Base-by-base conservation (phyloP, 2,888 invertebrate genomes). In the Euplexia lucipara region DNA sequence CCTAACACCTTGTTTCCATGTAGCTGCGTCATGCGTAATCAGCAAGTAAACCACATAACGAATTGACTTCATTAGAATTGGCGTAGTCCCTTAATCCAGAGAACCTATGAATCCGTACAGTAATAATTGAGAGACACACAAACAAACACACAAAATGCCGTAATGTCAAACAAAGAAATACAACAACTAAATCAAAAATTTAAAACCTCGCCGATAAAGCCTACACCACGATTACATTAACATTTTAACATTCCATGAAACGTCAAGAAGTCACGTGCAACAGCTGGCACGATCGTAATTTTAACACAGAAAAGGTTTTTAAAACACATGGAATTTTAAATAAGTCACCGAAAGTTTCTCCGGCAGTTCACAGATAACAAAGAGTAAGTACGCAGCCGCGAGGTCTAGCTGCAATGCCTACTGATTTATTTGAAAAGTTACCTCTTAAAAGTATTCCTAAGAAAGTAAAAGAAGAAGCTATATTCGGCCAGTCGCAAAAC, bases 371-470 rank as follows among this genome's bases (percentile, higher is more conserved):
- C 77, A 87, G 91, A 92, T 91, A 92, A 91, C 91, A 88, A 87
- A 87, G 88, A 88, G 84, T 87, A 84, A 84, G 85, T 85, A 83
- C 81, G 82, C 81, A 84, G 81, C 81, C 81, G 77, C 82, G 78
- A 84, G 82, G 77, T 86, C 78, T 76, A 71, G 82, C 84, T 87
- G 89, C 88, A 88, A 85, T 88, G 88, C 87, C 88, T 88, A 88
- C 90, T 92, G 92, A 92, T 93, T 92, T 92, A 92, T 93, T 89
- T 89, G 90, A 88, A 92, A 92, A 92, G 90, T 92, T 92, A 84
- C 86, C 85, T 86, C 86, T 86, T 86, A 84, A 88, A 90, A 88
- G 84, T 88, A 82, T 84, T 73, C 70, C 73, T 78, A 82, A 83
- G 85, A 81, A 79, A 75, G 71, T 75, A 75, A 62, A 75, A 70